A percentile compares a stretch with the other conserved stretches of the same genome.
phyloP scores from a whole-genome alignment of 2,113 vertebrate genomes.

The Eulacestoma nigropectus region DNA sequence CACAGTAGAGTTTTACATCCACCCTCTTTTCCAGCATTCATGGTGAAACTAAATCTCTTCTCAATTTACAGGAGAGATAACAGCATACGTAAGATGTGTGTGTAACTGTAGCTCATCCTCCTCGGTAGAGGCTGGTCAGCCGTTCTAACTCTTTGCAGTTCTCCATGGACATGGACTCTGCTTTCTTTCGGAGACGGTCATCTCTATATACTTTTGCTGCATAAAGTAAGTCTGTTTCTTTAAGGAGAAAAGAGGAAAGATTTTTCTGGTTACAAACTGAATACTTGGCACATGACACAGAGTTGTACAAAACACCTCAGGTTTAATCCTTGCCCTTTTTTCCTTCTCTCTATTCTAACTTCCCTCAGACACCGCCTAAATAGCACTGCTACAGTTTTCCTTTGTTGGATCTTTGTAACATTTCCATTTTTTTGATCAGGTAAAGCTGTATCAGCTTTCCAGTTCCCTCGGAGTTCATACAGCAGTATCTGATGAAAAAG shows the following conservation, averaged over 20 bases:
- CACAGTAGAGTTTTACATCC: slow-evolving; percentile 70
- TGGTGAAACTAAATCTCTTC: slow-evolving; percentile 68
- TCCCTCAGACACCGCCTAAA: neutral
- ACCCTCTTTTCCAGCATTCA: slow-evolving; percentile 64
- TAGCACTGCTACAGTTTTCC: neutral
- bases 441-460: neutral
- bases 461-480: neutral
- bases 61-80: slow-evolving; percentile 55
- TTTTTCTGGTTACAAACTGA: neutral
- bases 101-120: slow-evolving; percentile 74
- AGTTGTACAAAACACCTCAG: neutral
- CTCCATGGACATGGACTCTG: slow-evolving; percentile 92
- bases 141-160: slow-evolving; percentile 94
- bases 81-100: neutral
- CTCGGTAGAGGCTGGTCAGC: slow-evolving; percentile 89
- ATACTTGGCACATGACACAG: neutral
- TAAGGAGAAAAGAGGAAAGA: neutral
- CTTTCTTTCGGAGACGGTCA: slow-evolving; percentile 88
- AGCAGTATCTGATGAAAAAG: neutral
- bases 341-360: neutral
- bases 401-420: neutral
- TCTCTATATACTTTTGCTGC: slow-evolving; percentile 95
- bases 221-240: slow-evolving; percentile 94
- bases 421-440: neutral
- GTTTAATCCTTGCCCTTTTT: neutral